Base-by-base conservation (phyloP, 2,888 invertebrate species). In the Candidula unifasciata region DNA sequence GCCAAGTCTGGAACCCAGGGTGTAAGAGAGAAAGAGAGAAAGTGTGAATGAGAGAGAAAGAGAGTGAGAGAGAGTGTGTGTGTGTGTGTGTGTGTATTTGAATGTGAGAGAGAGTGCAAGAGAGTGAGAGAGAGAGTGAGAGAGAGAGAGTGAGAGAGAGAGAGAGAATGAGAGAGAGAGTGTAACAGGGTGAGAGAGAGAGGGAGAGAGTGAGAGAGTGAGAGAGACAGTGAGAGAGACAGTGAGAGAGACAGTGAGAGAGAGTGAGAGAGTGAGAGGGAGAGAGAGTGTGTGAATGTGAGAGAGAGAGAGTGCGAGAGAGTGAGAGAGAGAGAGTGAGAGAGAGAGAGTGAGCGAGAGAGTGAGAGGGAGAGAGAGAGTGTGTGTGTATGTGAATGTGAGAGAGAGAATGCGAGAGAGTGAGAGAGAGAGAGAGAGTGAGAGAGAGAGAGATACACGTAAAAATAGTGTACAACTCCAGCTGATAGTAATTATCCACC, bases 291-390 rank as follows among this genome's bases (percentile, higher is more conserved):
- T 18, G 16, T 37, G 37, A 30, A 6, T 37, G 37, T 37, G 16
- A 71, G 37, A 71, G 16, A 71, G 37, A 71, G 5, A 71, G 37
- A 71, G 30, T 74, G 37, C 80, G 30, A 68, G 64, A 74, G 24
- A 80, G 37, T 37, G 10, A 73, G 27, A 44, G 10, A 73, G 71
- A 73, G 10, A 73, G 71, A 73, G 10, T 37, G 71, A 73, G n/a
- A 85, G 78, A 78, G 16, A 82, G 78, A 64, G 13, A 78, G 60
- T 44, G 16, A 85, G 77, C 76, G 8, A 77, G 81, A 76, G 10
- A 68, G 77, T 30, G 10, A 85, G 81, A 68, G 10, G 76, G 69
- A 57, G n/a, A 78, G 57, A 78, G 21, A 78, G 71, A 73, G 30
- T 35, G 71, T 60, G 30, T 33, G 78, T 24, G 30, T 35, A 10